A percentile compares a stretch with the other conserved stretches of the same genome.
These are phyloP conservation scores for Laupala kohalensis DNA, from an alignment of 1,140 invertebrate species.

Conservation along the genomic window DNA sequence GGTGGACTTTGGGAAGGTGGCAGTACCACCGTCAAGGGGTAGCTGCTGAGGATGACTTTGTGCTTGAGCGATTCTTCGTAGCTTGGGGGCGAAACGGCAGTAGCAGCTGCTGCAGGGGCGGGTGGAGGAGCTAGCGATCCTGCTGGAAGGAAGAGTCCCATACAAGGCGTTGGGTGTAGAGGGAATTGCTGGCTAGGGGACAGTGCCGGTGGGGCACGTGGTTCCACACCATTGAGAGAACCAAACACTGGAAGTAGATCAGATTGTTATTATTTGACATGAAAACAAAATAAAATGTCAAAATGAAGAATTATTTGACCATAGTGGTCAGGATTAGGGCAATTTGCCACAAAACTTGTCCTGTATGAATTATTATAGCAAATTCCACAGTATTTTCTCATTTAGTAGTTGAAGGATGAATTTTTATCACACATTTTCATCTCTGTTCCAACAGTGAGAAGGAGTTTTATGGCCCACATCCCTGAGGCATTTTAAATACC, in stretches of 20 bases:
- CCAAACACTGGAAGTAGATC: constrained; percentile 12
- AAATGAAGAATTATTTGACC: no score
- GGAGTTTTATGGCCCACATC: no score
- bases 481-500: no score
- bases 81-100: constrained; percentile 18
- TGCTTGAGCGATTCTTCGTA: constrained; percentile 24
- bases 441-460: no score
- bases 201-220: constrained; percentile 9
- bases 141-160: constrained; percentile 13
- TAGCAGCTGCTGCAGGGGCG: constrained; percentile 16
- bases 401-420: no score
- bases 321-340: no score
- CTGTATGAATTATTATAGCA: no score
- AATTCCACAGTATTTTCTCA: no score
- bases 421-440: no score
- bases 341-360: no score
- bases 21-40: constrained; percentile 12
- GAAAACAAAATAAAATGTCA: no score
- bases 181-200: constrained; percentile 10
- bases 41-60: constrained; percentile 23
- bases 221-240: constrained; percentile 17
- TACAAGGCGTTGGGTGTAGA: constrained; percentile 14
- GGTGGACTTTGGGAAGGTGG: constrained; percentile 7
- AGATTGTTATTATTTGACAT: no score
- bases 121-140: constrained; percentile 11